Evolutionary conservation across 1,140 invertebrate genomes (phyloP), one percentile per base, ranked within the genome.

Genomic region (Hestina assimilis): DNA sequence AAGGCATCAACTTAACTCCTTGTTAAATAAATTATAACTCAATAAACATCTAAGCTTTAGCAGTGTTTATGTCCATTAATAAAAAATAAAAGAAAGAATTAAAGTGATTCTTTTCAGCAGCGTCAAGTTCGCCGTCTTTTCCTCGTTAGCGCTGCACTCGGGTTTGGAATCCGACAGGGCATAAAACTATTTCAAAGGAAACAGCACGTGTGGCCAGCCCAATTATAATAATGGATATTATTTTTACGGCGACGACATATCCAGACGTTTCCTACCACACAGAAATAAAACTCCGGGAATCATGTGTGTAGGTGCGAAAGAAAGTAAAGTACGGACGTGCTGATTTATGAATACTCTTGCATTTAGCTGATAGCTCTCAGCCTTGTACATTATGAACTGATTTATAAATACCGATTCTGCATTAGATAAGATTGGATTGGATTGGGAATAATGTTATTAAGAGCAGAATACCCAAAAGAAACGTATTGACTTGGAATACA

Each of bases 191-290:
- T 71, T 67, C 61, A 53, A 46, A 54, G 33, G 47, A 59, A 61
- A 57, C 59, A 63, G 40, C 56, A 63, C 56, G 56, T 57, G 56
- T 58, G 50, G 55, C 41, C 58, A 58, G 40, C 62, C 73, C 66
- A 78, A 80, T 78, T 80, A 77, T 73, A 74, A 75, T 72, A 78
- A 75, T 75, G 73, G 71, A 72, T 74, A 78, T 77, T 74, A 78
- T 80, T 72, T 72, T 78, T 74, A 78, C 47, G 47, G 28, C 20
- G 54, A 63, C 60, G 60, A 69, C 67, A 64, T 50, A 50, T 23
- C 33, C 33, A 59, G 48, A 46, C 41, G 51, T 33, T 53, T 53
- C 51, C 40, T 50, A 19, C n/a, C n/a, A n/a, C 12, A 65, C 53
- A 57, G 51, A 71, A 63, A 60, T 55, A 58, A 59, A 48, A 35